A percentile compares a stretch with the other conserved stretches of the same genome.
phyloP scores from a whole-genome alignment of 92 coral and sea anemone species.

The Muricea muricata region DNA sequence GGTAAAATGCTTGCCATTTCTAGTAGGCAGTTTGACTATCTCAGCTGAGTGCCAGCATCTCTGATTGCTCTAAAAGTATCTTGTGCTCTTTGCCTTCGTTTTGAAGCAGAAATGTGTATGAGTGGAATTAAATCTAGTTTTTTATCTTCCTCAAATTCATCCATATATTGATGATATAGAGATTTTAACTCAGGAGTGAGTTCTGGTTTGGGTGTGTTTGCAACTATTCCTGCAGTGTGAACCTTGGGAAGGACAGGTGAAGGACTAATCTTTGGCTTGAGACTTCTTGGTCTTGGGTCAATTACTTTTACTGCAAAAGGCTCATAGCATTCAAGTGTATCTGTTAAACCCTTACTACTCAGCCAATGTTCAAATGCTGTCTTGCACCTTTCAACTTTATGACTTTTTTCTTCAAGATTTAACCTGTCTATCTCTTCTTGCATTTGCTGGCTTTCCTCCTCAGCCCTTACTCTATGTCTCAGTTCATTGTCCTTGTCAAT shows the following conservation, averaged over 20 bases:
- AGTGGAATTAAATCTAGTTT: constrained; percentile 89
- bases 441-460: constrained; percentile 62
- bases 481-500: constrained; percentile 81
- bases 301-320: constrained; percentile 72
- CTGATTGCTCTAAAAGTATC: constrained; percentile 34
- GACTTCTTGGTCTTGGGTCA: constrained; percentile 54
- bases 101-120: constrained; percentile 84
- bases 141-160: constrained; percentile 82
- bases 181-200: constrained; percentile 77
- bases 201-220: constrained; percentile 57
- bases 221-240: not conserved
- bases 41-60: not conserved
- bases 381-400: constrained; percentile 79
- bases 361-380: constrained; percentile 88
- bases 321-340: constrained; percentile 82
- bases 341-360: constrained; percentile 73
- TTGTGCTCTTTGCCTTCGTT: constrained; percentile 77
- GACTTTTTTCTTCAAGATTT: constrained; percentile 60
- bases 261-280: constrained; percentile 69
- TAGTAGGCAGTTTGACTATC: not conserved
- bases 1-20: not conserved
- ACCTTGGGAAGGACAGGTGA: constrained; percentile 52
- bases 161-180: constrained; percentile 7
- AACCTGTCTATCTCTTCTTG: constrained; percentile 79
- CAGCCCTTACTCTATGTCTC: constrained; percentile 68